Percentiles rank a stretch among this genome's conserved stretches.
Evolutionary conservation across 2,113 vertebrate species (phyloP).

Genomic region (Ploceus nigricollis): DNA sequence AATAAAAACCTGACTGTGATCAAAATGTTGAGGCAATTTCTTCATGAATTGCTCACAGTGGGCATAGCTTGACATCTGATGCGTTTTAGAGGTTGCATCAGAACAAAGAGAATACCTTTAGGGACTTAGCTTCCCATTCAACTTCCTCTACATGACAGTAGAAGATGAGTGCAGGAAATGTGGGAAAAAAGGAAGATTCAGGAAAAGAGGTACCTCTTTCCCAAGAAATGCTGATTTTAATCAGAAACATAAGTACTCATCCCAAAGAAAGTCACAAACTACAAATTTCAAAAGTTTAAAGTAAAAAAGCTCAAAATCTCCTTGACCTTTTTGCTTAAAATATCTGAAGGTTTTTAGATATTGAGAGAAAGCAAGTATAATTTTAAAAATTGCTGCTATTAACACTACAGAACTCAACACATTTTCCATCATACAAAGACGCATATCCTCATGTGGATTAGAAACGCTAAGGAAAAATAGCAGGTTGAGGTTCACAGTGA

Average conservation of each 20-base stretch:
- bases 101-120: background rate
- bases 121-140: background rate
- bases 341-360: background rate
- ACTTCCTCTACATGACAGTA: background rate
- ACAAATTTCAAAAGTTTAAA: background rate
- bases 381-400: background rate
- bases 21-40: conserved; percentile 39
- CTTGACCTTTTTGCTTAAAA: background rate
- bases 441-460: background rate
- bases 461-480: background rate
- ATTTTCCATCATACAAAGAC: background rate
- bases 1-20: conserved; percentile 44
- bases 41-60: conserved; percentile 36
- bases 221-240: background rate
- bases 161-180: background rate
- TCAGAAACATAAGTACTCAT: background rate
- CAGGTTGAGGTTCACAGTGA: background rate
- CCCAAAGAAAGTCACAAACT: background rate
- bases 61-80: conserved; percentile 28
- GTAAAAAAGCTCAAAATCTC: background rate
- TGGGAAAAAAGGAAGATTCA: background rate
- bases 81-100: background rate
- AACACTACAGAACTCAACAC: background rate
- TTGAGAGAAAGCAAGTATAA: background rate
- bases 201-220: background rate